Base-by-base conservation (phyloP, 2,797 vertebrate genomes). In the Phalloptychus januarius region DNA sequence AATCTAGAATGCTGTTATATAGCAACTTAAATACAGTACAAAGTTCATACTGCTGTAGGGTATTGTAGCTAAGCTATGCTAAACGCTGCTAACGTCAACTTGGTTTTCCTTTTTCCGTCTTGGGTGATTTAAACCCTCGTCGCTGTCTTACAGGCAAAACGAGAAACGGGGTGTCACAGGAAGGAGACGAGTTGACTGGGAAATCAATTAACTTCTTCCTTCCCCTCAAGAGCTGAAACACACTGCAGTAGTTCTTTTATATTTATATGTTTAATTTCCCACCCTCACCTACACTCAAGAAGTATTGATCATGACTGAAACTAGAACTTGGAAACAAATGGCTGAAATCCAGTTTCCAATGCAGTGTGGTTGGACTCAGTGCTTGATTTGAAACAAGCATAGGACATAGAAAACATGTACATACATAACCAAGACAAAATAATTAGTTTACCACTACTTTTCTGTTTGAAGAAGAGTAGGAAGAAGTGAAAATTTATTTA, bases 71-170 rank as follows among this genome's bases (percentile, higher is more conserved):
- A 75, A 72, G 44, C 42, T 63, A 88, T 38, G 77, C 85, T 92
- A 88, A 76, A 81, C 76, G 88, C 85, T 84, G 82, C 71, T 79
- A 86, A 84, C 83, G 79, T 72, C 79, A 85, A 90, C 83, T 90
- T 88, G 77, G 77, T 75, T 87, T 89, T 86, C 77, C 79, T 80
- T 82, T 87, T 82, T 10, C 4, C 44, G 0, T 4, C 0, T 0
- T 2, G 15, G 7, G 73, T 0, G 5, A 40, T n/a, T 58, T 0
- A 0, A 70, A 23, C 87, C 91, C 93, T 86, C 76, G 0, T 46
- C 38, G 11, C 1, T 74, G 89, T 82, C 93, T 91, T 28, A 44
- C 89, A 93, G 79, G 69, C 54, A 7, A 40, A 44, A 33, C 2
- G 13, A 15, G 61, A 20, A 18, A 31, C n/a, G 13, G 20, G 12